Evolutionary conservation across 1,140 invertebrate genomes (phyloP).

Genomic region (Rhizoglyphus robini): DNA sequence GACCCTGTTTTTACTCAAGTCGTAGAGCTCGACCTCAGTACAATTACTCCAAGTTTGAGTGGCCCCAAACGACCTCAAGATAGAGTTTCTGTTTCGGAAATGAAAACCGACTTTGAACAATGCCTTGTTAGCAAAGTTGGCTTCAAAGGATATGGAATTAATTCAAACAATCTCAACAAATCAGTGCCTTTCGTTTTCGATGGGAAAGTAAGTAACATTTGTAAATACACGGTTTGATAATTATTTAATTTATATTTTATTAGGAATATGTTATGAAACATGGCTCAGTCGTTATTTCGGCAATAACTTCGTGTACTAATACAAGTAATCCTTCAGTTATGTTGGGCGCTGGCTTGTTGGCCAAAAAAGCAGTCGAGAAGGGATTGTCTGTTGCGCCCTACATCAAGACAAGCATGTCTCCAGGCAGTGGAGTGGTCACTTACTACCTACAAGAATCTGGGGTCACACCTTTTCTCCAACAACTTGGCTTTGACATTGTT

Average conservation of each 20-base stretch:
- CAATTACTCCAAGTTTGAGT: constrained; percentile 83
- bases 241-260: neutral
- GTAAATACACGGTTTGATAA: neutral
- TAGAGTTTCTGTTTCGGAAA: constrained; percentile 70
- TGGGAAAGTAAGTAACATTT: constrained; percentile 32
- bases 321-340: constrained; percentile 96
- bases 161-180: constrained; percentile 47
- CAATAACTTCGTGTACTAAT: constrained; percentile 96
- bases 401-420: constrained; percentile 90
- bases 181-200: constrained; percentile 62
- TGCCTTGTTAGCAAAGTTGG: constrained; percentile 84
- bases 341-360: constrained; percentile 67
- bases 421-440: constrained; percentile 92
- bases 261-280: constrained; percentile 69
- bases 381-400: constrained; percentile 78
- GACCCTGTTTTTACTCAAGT: constrained; percentile 77
- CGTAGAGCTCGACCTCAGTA: constrained; percentile 69
- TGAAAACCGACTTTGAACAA: constrained; percentile 73
- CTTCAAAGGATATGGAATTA: constrained; percentile 85
- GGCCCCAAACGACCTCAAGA: constrained; percentile 96
- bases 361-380: constrained; percentile 83
- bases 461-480: constrained; percentile 66
- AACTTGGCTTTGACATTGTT: constrained; percentile 80
- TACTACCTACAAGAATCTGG: constrained; percentile 82
- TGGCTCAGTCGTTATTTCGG: constrained; percentile 89